Base-by-base conservation (phyloP, 2,888 invertebrate genomes). In the Caenorhabditis afra region DNA sequence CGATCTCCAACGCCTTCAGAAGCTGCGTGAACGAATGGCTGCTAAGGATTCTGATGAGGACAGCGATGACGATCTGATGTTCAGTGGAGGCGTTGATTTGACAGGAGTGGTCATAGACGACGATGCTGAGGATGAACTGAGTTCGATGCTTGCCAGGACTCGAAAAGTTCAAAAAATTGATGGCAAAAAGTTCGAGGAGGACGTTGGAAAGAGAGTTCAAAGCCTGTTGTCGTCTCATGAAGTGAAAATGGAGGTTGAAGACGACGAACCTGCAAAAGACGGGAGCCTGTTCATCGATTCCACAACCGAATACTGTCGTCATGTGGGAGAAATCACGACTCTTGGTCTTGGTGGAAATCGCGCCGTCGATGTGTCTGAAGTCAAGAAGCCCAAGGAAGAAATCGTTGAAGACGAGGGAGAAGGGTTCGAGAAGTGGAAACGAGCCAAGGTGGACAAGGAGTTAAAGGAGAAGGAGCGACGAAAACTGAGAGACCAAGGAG, bases 271-370 rank as follows among this genome's bases (percentile, higher is more conserved):
- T 8, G n/a, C 37, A n/a, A 67, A 55, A 35, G 81, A 75, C 14
- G 81, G 79, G 10, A 77, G 61, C 8, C 73, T 90, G 11, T 81
- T 83, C 37, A 85, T 90, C 66, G 89, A 90, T 57, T 80, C 89
- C 1, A 90, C 89, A 7, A 84, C 85, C 44, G 90, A 90, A 77
- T 89, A 90, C 74, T 90, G 89, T 66, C 77, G 88, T 18, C 84
- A 87, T 41, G 88, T 89, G 37, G 87, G 88, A 45, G 59, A 66
- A 10, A 68, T 81, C 23, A 80, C 81, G 1, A 87, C 89, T 11
- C 85, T 85, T 61, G 88, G 88, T 8, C 77, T 89, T 39, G 88
- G 87, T 22, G 89, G 89, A n/a, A 90, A 89, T 67, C 84, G 89
- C 1, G 80, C 78, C 14, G 85, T 85, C 16, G 89, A 88, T 37